A percentile compares a stretch with the other conserved stretches of the same genome.
Evolutionary conservation across 2,888 invertebrate species (phyloP).

Genomic region (Andricus quercusramuli): DNA sequence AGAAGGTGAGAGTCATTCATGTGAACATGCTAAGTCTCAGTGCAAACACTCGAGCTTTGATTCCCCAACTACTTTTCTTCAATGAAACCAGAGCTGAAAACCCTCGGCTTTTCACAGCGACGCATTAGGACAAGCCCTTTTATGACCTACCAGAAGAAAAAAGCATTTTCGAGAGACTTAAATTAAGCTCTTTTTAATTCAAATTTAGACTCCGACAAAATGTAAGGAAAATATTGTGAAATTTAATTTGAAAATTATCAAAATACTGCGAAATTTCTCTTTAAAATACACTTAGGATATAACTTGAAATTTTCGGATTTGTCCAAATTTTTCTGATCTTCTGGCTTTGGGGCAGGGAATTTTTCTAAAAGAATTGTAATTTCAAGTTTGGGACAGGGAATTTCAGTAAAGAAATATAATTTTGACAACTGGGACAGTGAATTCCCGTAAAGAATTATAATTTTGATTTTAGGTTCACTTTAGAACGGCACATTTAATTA

Average conservation of each 20-base stretch:
- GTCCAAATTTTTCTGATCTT: no score
- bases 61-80: slow-evolving; percentile 26
- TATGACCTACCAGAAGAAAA: background rate
- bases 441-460: no score
- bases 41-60: slow-evolving; percentile 35
- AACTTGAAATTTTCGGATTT: no score
- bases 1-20: slow-evolving; percentile 31
- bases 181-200: background rate
- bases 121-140: background rate
- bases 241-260: background rate
- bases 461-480: no score
- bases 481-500: no score
- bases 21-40: slow-evolving; percentile 33
- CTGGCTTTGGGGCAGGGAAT: no score
- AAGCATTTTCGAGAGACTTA: background rate
- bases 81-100: slow-evolving; percentile 21
- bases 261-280: no score
- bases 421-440: no score
- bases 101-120: slow-evolving; percentile 25
- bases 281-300: no score
- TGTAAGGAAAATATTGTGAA: background rate
- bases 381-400: no score
- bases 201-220: background rate
- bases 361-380: no score
- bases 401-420: no score